Evolutionary conservation across 2,888 invertebrate genomes (phyloP), one percentile per base, ranked within the genome.

Genomic region (Coelinius sp.): DNA sequence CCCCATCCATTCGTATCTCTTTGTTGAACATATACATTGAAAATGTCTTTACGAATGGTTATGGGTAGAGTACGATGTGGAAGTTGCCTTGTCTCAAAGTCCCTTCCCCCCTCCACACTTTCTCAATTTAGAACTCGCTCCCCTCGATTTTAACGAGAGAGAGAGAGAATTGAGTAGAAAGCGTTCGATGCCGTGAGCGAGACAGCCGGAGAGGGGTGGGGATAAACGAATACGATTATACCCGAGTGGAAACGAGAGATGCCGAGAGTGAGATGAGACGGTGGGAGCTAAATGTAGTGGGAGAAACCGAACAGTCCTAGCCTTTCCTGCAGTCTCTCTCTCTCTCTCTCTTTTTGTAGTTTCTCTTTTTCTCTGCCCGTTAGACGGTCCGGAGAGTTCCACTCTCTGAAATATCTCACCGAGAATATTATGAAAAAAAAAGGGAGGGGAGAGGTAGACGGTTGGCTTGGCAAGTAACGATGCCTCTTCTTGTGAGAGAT

Each of bases 371-470:
- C 75, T 72, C 76, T 44, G 63, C 24, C 79, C 78, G 77, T 80
- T 77, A 78, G 78, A 81, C 76, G 75, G 77, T 78, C 79, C 76
- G 75, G 75, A 74, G 75, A 76, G 73, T 62, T 73, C 76, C 79
- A 79, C 82, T 80, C 81, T 79, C 81, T 79, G 82, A 83, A 83
- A 84, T 84, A 84, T 83, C 82, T 84, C 84, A 78, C 83, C 79
- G 80, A 82, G 82, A 84, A 85, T 85, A 85, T 85, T 83, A 84
- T 84, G 83, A 83, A 83, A 81, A 81, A 75, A 79, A 73, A 76
- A 74, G 35, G 25, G 14, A 14, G 17, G 72, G 35, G 76, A 73
- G 75, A 67, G 77, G 71, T 75, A 75, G 71, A 73, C 69, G 76
- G 80, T 72, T 78, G 77, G 77, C 81, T 74, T 76, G 76, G 80